Conservation (phyloP, 2,113 vertebrate species). For the Oreochromis tanganicae region DNA sequence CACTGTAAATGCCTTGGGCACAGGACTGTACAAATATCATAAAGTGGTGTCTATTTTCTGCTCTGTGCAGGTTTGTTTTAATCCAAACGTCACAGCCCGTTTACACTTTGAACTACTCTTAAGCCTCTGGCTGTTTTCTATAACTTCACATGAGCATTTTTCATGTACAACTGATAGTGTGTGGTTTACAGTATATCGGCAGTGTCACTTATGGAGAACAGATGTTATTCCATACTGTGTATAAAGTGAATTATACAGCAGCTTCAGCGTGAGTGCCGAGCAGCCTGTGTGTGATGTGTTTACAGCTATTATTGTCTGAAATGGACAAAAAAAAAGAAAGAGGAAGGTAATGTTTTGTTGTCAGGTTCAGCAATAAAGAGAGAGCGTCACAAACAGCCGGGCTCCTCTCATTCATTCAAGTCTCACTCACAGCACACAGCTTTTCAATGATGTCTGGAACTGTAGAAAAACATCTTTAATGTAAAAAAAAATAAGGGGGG, state of each 20-base stretch:
- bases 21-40: background rate
- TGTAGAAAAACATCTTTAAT: background rate
- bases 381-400: background rate
- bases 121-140: background rate
- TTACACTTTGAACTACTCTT: background rate
- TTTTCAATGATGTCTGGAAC: background rate
- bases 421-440: background rate
- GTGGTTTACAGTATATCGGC: background rate
- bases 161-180: background rate
- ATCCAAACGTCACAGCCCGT: background rate
- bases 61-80: background rate
- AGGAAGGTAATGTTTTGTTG: constrained; percentile 1
- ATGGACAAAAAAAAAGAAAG: background rate
- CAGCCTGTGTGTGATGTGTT: background rate
- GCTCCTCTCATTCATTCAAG: background rate
- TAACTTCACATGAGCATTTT: background rate
- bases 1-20: background rate
- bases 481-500: background rate
- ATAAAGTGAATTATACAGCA: background rate
- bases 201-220: background rate
- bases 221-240: background rate
- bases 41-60: background rate
- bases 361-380: constrained; percentile 24
- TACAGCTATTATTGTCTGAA: background rate
- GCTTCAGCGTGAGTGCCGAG: background rate